Evolutionary conservation across 2,113 vertebrate genomes (phyloP), one percentile per base, ranked within the genome.

Genomic region (Forbesichthys agassizii): DNA sequence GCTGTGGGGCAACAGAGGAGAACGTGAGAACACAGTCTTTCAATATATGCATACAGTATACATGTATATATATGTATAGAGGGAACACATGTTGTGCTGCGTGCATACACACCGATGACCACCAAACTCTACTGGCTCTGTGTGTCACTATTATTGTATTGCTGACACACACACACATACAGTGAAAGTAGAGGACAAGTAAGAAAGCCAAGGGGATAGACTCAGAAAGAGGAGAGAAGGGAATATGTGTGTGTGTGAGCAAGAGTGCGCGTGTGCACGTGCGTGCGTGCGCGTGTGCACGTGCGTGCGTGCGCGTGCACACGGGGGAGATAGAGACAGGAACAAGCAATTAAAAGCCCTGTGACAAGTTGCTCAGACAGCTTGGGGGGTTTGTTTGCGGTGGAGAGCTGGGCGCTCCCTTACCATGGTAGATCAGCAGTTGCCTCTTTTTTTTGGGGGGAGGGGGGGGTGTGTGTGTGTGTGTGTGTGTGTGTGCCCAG

Each of bases 321-420:
- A 49, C 60, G 51, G 49, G n/a, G 48, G 61, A 71, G 33, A 75
- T 69, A 75, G 77, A 86, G 81, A 89, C 69, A 84, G 79, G 73
- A 87, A 87, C 88, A 88, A 85, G 90, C 86, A 89, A 92, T 91
- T 91, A 90, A 89, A 88, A 86, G 86, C 85, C 81, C 62, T 69
- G 83, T 90, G 89, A 89, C 88, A 90, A 86, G 88, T 83, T 85
- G 86, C 84, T 83, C 70, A 78, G 89, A 91, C 88, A 91, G 88
- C 84, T 88, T 85, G 82, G 71, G 36, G 56, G 77, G 76, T 90
- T 91, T 90, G 88, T 91, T 91, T 91, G 84, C 78, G 80, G 86
- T 82, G 72, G 68, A 80, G 81, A 81, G 80, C 80, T 79, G 80
- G 83, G 86, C 36, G 88, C 82, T 11, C 86, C 79, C 87, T 82